These are phyloP conservation scores for Pungitius pungitius DNA, from an alignment of 2,113 vertebrate species.

Conservation along the genomic window DNA sequence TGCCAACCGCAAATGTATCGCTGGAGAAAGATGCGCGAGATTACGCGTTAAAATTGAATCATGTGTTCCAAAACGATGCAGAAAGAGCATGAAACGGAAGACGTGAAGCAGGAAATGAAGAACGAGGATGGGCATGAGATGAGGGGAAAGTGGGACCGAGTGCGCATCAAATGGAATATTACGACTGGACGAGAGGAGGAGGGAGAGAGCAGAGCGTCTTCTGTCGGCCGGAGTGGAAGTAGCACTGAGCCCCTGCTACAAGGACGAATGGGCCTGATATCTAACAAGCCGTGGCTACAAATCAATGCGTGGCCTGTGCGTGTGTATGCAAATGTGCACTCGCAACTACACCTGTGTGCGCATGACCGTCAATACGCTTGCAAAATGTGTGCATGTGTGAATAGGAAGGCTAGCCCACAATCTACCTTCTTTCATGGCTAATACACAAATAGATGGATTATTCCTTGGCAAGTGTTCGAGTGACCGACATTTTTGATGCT, in stretches of 20 bases:
- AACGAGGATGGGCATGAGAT: slow-evolving; percentile 16
- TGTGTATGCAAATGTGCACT: slow-evolving; percentile 3
- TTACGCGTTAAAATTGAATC: slow-evolving; percentile 54
- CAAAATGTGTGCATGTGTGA: background rate
- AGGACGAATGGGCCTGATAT: slow-evolving; percentile 71
- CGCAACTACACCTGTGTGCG: slow-evolving; percentile 1
- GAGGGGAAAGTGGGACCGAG: slow-evolving; percentile 50
- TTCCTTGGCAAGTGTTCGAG: background rate
- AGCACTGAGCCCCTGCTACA: slow-evolving; percentile 49
- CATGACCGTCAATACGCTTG: background rate
- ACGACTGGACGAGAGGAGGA: slow-evolving; percentile 47
- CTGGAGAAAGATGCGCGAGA: slow-evolving; percentile 40
- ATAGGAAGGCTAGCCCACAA: background rate
- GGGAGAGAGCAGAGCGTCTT: slow-evolving; percentile 1
- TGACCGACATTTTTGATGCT: slow-evolving; percentile 29
- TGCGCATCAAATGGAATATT: slow-evolving; percentile 69
- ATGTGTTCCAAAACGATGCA: slow-evolving; percentile 28
- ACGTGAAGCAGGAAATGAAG: slow-evolving; percentile 17
- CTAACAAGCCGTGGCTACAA: slow-evolving; percentile 38
- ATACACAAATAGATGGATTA: background rate
- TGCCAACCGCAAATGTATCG: slow-evolving; percentile 60
- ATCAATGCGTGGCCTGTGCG: slow-evolving; percentile 51
- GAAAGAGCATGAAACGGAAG: slow-evolving; percentile 26
- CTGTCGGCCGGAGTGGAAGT: slow-evolving; percentile 29
- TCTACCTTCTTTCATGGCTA: background rate